phyloP scores from a whole-genome alignment of 2,888 invertebrate species.

The Adineta ricciae region DNA sequence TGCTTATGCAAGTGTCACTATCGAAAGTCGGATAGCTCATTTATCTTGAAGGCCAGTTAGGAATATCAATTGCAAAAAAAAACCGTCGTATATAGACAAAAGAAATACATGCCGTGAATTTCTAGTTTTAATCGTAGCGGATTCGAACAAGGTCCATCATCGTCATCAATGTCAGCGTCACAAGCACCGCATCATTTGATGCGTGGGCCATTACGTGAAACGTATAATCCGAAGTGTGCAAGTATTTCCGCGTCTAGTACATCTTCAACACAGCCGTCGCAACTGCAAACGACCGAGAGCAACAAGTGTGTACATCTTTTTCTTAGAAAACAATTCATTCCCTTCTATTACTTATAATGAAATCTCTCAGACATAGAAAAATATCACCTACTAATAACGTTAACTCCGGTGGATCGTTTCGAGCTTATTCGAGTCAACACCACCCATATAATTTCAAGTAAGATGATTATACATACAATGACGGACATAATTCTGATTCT shows the following conservation, averaged over 20 bases:
- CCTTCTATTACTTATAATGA: background rate
- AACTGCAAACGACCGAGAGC: background rate
- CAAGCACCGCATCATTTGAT: background rate
- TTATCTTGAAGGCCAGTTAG: background rate
- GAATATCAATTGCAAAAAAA: background rate
- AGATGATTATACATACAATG: background rate
- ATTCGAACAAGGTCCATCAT: background rate
- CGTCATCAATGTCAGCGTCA: background rate
- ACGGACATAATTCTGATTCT: background rate
- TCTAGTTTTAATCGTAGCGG: background rate
- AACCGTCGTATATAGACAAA: background rate
- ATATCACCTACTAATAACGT: background rate
- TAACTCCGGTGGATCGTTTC: background rate
- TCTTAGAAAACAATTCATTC: background rate
- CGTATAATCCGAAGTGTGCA: background rate
- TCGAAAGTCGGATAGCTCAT: conserved; percentile 13
- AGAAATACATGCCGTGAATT: background rate
- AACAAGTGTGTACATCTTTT: background rate
- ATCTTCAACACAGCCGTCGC: background rate
- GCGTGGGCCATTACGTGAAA: background rate
- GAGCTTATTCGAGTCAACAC: background rate
- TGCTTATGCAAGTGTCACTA: background rate
- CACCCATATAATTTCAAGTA: conserved; percentile 5
- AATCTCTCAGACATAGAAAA: background rate
- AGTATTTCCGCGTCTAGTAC: background rate